Base-by-base conservation (phyloP, 2,797 vertebrate genomes). In the Oceanodroma leucorhoa region DNA sequence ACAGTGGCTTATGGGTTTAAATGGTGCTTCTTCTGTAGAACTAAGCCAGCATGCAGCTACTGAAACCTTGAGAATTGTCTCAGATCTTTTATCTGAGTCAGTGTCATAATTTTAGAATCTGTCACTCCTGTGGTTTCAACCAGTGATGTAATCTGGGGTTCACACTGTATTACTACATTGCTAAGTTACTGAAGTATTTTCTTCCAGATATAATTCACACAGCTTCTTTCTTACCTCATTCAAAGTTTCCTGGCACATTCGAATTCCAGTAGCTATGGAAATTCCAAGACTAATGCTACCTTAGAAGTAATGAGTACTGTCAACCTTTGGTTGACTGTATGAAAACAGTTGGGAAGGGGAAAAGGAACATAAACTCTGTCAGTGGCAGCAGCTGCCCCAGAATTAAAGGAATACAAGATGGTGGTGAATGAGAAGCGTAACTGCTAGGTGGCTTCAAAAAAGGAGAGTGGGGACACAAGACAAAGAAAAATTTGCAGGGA, bases 51-150 rank as follows among this genome's bases (percentile, higher is more conserved):
- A 3, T 70, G 32, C 34, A 79, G 36, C 67, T 95, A 36, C 81
- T 70, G 64, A 83, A 92, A 61, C 57, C 23, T 76, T 83, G 60
- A 76, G 40, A 86, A 80, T 82, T 70, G 43, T 58, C 34, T 96
- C 73, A 46, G 14, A 23, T 84, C 43, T 91, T 89, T 55, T 53
- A 11, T 91, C 32, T 90, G 92, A 91, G 48, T 93, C 57, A 81
- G 12, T 77, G 80, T 78, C 30, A 15, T 67, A 78, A 62, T 94
- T 95, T 87, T 82, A 90, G 77, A 87, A 53, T 89, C 60, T 93
- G 62, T 80, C 67, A 60, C 50, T 87, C 15, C 22, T 53, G 38
- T 89, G 40, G 34, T 82, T 93, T 73, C 41, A 90, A 34, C 21
- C 9, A 43, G 36, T 84, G 77, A 66, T 14, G 9, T 90, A 76